phyloP scores from a whole-genome alignment of 1,140 invertebrate species.

The Campodea augens region DNA sequence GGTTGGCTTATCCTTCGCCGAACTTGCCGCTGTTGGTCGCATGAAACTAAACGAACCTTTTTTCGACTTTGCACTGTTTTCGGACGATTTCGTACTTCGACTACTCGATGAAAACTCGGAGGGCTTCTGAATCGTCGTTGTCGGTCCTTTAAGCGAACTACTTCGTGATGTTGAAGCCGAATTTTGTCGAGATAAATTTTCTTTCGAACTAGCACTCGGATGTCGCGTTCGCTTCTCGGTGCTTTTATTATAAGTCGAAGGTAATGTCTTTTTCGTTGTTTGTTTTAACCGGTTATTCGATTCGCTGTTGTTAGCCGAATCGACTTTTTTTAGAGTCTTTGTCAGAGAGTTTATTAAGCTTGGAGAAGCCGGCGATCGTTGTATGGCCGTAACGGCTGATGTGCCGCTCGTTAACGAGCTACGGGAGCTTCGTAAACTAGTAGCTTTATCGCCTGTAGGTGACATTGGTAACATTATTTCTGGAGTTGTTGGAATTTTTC shows the following conservation, averaged over 20 bases:
- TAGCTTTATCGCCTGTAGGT: slow-evolving; percentile 41
- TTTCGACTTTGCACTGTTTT: slow-evolving; percentile 15
- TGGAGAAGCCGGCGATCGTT: no score
- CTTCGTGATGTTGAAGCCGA: slow-evolving; percentile 11
- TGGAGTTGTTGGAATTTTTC: slow-evolving; percentile 8
- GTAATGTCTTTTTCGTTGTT: background rate
- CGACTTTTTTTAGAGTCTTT: slow-evolving; percentile 22
- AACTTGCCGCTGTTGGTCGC: slow-evolving; percentile 37
- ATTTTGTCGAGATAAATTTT: slow-evolving; percentile 14
- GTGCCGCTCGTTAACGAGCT: slow-evolving; percentile 62
- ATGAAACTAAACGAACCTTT: slow-evolving; percentile 34
- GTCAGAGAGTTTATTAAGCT: slow-evolving; percentile 16
- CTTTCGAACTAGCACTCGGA: slow-evolving; percentile 21
- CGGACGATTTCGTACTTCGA: slow-evolving; percentile 5
- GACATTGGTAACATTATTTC: slow-evolving; percentile 12
- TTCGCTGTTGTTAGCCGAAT: no score
- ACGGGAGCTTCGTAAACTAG: slow-evolving; percentile 54
- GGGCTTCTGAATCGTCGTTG: slow-evolving; percentile 15
- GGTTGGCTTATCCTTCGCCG: slow-evolving; percentile 32
- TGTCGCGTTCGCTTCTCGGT: slow-evolving; percentile 16
- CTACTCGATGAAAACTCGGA: background rate
- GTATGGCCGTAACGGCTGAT: background rate
- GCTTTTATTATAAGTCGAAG: slow-evolving; percentile 21
- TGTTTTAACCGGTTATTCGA: slow-evolving; percentile 16
- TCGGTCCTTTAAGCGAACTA: slow-evolving; percentile 11